Base-by-base conservation (phyloP, 2,797 vertebrate species). In the Clarias laeviceps region DNA sequence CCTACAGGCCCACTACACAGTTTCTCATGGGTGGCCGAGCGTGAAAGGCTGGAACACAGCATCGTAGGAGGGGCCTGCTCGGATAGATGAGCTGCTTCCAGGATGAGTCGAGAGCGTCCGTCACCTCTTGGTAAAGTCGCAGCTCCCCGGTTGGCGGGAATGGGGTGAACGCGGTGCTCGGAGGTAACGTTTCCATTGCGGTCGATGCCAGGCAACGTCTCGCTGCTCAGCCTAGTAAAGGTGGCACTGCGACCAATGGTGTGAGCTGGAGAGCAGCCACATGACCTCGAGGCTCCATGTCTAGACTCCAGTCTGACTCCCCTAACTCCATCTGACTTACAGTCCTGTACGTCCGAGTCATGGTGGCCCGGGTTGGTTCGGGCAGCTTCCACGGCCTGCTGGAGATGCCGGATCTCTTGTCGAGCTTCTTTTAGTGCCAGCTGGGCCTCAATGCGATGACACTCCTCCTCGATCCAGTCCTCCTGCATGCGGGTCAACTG, bases 381-480 rank as follows among this genome's bases (percentile, higher is more conserved):
- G 82, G 97, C 97, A 0, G 95, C 95, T 89, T 98, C 97, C 0
- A 99, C 97, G 86, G 98, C 96, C 84, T 97, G 96, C 87, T 98
- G 97, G 81, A 99, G 96, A 92, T 98, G 97, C 89, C 95, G 96
- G 93, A 99, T 99, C 94, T 99, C 98, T 88, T 96, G 97, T 85
- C 97, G 96, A 12, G 98, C 98, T 65, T 99, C 96, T 89, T 99
- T 99, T 20, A 99, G 93, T 0, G 97, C 97, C 87, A 99, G 92
- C 94, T 99, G 98, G 24, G 98, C 97, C 89, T 99, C 98, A 85
- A 99, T 96, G 0, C 98, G 97, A 88, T 99, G 98, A 76, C 98
- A 99, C 82, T 99, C 98, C 92, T 99, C 98, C 91, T 99, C 97
- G 0, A 99, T 97, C 98, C 98, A 99, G 92, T 99, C 98, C 85